Base-by-base conservation (phyloP, 2,888 invertebrate genomes). In the Chydorus sphaericus region DNA sequence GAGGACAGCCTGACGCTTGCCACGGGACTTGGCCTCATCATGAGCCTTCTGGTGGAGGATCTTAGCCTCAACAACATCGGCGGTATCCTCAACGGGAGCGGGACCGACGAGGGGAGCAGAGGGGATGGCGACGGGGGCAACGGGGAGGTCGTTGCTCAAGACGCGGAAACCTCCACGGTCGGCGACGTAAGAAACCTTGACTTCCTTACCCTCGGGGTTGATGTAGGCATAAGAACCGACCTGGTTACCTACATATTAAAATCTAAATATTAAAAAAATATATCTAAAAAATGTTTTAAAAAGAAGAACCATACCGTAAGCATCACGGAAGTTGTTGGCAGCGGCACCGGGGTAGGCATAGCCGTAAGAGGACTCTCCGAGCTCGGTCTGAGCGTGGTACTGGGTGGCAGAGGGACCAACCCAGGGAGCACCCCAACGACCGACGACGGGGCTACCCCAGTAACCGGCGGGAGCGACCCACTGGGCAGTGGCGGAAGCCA, bases 191-290 rank as follows among this genome's bases (percentile, higher is more conserved):
- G 68, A 66, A 61, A 72, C 69, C 49, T 63, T 59, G 61, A 64
- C 61, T 60, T 64, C 62, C 61, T 70, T 67, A 37, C 73, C 74
- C 58, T 71, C 66, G 55, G 73, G 72, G 62, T 71, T 68, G 54
- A 72, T 66, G 66, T 72, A 73, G 62, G 71, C 68, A 67, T 68
- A 72, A 59, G 67, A 65, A 20, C 72, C 72, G 31, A 66, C 65
- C 62, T 54, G 54, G 50, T 56, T 51, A 36, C 56, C 39, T n/a
- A n/a, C n/a, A n/a, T n/a, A n/a, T n/a, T n/a, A n/a, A n/a, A n/a
- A n/a, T n/a, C n/a, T n/a, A n/a, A n/a, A n/a, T n/a, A n/a, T n/a
- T n/a, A n/a, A n/a, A n/a, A n/a, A n/a, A n/a, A n/a, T n/a, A n/a
- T n/a, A n/a, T n/a, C n/a, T n/a, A n/a, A n/a, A n/a, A n/a, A n/a